These are phyloP conservation scores for Catocala nupta DNA, from an alignment of 2,888 invertebrate genomes.

Conservation along the genomic window DNA sequence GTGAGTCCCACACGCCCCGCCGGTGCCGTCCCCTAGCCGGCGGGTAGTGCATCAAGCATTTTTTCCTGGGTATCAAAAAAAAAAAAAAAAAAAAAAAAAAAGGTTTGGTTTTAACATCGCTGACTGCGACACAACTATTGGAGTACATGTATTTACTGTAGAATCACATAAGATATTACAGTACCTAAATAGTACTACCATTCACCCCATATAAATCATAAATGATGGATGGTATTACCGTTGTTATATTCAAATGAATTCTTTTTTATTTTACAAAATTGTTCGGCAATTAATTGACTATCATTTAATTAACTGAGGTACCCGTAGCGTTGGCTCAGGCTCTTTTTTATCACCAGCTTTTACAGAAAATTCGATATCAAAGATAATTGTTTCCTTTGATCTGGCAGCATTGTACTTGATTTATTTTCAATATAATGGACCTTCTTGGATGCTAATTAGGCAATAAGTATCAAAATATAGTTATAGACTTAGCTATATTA, in stretches of 20 bases:
- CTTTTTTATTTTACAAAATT: conserved; percentile 1
- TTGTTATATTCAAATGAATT: background rate
- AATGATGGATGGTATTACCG: background rate
- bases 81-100: too few species aligned
- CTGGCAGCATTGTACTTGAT: conserved; percentile 53
- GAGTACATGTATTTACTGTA: too few species aligned
- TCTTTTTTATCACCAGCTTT: conserved; percentile 48
- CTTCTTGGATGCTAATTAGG: conserved; percentile 20
- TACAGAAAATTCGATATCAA: conserved; percentile 52
- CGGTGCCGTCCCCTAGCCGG: too few species aligned
- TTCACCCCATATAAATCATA: background rate
- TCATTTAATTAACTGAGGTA: conserved; percentile 22
- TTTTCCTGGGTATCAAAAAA: too few species aligned
- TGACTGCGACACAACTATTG: too few species aligned
- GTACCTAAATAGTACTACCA: too few species aligned
- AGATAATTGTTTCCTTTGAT: conserved; percentile 56
- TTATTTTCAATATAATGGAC: conserved; percentile 41
- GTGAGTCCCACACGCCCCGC: too few species aligned
- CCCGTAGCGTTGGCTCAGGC: conserved; percentile 21
- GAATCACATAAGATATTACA: too few species aligned
- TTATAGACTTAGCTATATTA: background rate
- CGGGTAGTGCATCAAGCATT: too few species aligned
- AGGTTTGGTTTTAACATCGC: too few species aligned
- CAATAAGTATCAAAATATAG: background rate
- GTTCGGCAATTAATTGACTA: conserved; percentile 22